phyloP scores from a whole-genome alignment of 2,888 invertebrate species.

The Athalia cordata region DNA sequence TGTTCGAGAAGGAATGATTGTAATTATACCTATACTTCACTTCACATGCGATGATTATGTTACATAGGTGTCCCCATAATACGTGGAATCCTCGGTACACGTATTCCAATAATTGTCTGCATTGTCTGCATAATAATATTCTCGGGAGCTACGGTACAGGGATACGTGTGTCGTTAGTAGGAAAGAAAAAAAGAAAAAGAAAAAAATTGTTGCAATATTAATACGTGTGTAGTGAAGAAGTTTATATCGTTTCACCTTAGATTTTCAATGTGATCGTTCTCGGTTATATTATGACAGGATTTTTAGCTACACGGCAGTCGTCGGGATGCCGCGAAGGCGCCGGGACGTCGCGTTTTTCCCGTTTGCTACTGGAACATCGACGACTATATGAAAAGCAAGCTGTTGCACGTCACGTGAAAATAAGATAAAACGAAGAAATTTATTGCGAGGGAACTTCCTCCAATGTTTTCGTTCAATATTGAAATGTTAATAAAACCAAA shows the following conservation, averaged over 20 bases:
- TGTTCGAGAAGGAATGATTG: too few species aligned
- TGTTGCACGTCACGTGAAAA: not conserved
- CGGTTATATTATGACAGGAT: too few species aligned
- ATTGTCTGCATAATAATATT: too few species aligned
- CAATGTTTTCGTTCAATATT: too few species aligned
- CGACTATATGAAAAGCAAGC: not conserved
- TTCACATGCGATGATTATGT: too few species aligned
- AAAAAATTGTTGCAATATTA: not conserved
- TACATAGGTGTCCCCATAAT: too few species aligned
- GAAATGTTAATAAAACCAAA: not conserved
- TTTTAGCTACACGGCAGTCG: not conserved
- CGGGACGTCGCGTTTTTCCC: slow-evolving; percentile 18
- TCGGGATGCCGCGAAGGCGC: slow-evolving; percentile 11
- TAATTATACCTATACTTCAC: too few species aligned
- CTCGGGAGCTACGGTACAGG: too few species aligned
- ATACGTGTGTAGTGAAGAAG: not conserved
- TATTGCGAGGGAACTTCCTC: not conserved
- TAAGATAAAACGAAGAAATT: not conserved
- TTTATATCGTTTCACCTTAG: not conserved
- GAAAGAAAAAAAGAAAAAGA: slow-evolving; percentile 4
- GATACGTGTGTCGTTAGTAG: not conserved
- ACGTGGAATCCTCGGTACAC: too few species aligned
- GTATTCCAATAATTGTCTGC: too few species aligned
- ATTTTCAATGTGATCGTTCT: slow-evolving; percentile 8
- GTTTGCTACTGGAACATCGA: not conserved